Base-by-base conservation (phyloP, 2,797 vertebrate species). In the Gobio occitaniae region DNA sequence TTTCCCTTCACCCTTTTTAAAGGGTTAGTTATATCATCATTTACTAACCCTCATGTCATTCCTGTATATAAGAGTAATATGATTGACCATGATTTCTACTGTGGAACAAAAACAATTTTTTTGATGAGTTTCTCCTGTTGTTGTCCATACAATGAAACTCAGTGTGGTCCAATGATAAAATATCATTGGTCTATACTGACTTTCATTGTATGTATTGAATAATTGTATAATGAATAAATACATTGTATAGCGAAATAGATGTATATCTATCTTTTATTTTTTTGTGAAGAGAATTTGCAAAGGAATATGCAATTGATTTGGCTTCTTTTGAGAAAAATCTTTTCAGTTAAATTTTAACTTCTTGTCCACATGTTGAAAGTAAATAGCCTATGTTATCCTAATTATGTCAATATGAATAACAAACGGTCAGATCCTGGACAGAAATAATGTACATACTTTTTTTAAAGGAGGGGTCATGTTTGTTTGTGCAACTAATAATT, bases 401-500 rank as follows among this genome's bases (percentile, higher is more conserved):
- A 61, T 61, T 25, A 4, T 63, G 59, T 32, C 61, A 32, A 65
- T 65, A 65, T 65, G 61, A 65, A 65, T 9, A 65, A 29, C 13
- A 65, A 65, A 29, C 12, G 6, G 59, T 63, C 25, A 63, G 25
- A 29, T 63, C 25, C 16, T 36, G 72, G 29, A 50, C 15, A 21
- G 29, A 54, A 50, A 48, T 29, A 29, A 74, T 74, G 70, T 2
- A 29, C 1, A 70, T 47, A 13, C 0, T 3, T 54, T 75, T 25
- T 50, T 76, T 72, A 19, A 38, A 56, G 17, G 17, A 41, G 19
- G 12, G 19, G 36, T 70, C 5, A 70, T 44, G 16, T 19, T 47
- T 5, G n/a, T 47, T 72, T 61, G 10, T 68, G 68, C 41, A 82
- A 44, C 52, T 59, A 59, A 81, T 82, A 36, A 81, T 56, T 81